Evolutionary conservation across 2,113 vertebrate genomes (phyloP).

Genomic region (Podarcis cretensis): DNA sequence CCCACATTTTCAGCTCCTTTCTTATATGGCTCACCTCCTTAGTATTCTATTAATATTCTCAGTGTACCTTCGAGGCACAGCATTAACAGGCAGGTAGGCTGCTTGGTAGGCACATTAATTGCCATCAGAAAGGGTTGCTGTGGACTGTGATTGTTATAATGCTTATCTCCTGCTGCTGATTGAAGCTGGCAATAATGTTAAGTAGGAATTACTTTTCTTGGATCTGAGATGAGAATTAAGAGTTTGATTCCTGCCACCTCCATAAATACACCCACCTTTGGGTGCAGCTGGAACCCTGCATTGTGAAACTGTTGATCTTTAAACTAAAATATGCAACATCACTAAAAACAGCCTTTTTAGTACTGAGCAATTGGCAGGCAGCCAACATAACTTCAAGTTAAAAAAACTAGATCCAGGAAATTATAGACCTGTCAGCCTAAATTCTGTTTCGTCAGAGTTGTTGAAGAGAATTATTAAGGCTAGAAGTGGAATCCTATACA

Average conservation of each 20-base stretch:
- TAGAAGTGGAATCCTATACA: not conserved
- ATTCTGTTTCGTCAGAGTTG: not conserved
- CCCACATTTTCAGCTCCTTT: not conserved
- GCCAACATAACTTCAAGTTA: not conserved
- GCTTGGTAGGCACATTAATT: not conserved
- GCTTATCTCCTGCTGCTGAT: constrained; percentile 4
- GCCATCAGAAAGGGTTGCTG: not conserved
- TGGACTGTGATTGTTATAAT: not conserved
- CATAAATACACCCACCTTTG: constrained; percentile 21
- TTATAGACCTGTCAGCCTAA: not conserved
- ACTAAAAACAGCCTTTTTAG: not conserved
- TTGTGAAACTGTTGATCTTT: not conserved
- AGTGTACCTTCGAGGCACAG: constrained; percentile 2
- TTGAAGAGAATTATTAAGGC: not conserved
- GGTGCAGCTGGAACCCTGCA: not conserved
- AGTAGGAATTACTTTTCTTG: constrained; percentile 17
- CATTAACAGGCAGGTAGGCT: constrained; percentile 4
- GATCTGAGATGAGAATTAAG: constrained; percentile 9
- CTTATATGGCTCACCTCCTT: not conserved
- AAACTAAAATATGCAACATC: constrained; percentile 1
- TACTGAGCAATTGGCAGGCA: not conserved
- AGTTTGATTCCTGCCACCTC: not conserved
- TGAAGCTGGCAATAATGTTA: not conserved
- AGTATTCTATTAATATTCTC: constrained; percentile 14
- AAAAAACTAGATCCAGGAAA: not conserved